Base-by-base conservation (phyloP, 2,888 invertebrate genomes). In the Physocephala rufipes region DNA sequence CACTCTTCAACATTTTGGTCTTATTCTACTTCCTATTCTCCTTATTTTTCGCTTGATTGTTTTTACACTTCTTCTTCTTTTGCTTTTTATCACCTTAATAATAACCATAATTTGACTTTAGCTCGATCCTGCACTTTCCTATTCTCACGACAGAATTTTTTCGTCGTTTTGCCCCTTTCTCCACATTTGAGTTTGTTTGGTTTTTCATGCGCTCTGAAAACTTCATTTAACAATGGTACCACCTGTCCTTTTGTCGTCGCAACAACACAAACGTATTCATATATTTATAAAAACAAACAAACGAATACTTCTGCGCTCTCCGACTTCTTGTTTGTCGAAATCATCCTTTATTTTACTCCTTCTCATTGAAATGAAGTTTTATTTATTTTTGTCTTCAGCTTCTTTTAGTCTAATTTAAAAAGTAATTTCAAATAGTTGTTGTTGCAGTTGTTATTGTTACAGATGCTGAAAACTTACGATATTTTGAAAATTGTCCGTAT, bases 201-300 rank as follows among this genome's bases (percentile, higher is more conserved):
- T 49, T n/a, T 49, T 1, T 49, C 13, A 5, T 49, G 5, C n/a
- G n/a, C 53, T n/a, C n/a, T n/a, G 9, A 53, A 53, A 61, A 59
- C 45, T 47, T n/a, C 47, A 49, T 67, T 67, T 61, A 67, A 49
- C 67, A 59, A 24, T 67, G 49, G 19, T 47, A 49, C 67, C 67
- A 67, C 67, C 67, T 67, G 61, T 59, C 61, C 30, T 45, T 66
- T 53, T 66, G 19, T 15, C 5, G 19, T n/a, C 28, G 47, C 13
- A 64, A 49, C 19, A 36, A 36, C 36, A 9, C 36, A 36, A 4
- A 36, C 36, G 9, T 9, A 7, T 36, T 36, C 36, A 36, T 36
- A 7, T 36, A 4, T 36, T 36, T 36, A 36, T 36, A 7, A 36
- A n/a, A n/a, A n/a, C n/a, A n/a, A n/a, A n/a, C n/a, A n/a, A n/a